These are phyloP conservation scores for Papilio polytes DNA, from an alignment of 1,140 invertebrate species.

Conservation along the genomic window DNA sequence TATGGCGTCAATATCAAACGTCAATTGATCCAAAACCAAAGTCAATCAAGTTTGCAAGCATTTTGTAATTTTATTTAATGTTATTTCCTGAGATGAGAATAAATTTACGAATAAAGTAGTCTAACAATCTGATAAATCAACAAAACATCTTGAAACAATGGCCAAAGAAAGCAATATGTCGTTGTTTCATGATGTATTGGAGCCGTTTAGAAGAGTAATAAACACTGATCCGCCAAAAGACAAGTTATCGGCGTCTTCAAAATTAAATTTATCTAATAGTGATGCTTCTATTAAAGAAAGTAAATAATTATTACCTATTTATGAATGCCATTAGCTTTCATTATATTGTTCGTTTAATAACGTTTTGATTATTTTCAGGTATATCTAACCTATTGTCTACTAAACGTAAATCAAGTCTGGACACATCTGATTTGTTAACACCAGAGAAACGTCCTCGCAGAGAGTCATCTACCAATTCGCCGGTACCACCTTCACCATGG, in stretches of 20 bases:
- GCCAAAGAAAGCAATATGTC: constrained; percentile 80
- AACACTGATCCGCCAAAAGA: constrained; percentile 77
- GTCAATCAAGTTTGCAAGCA: background rate
- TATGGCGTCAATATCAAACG: background rate
- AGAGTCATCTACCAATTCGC: constrained; percentile 54
- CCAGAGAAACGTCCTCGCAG: constrained; percentile 66
- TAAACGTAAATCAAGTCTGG: constrained; percentile 72
- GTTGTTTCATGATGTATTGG: constrained; percentile 76
- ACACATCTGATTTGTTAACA: constrained; percentile 50
- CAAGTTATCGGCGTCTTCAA: constrained; percentile 71
- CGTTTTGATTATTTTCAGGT: constrained; percentile 51
- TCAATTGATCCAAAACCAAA: background rate
- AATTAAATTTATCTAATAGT: constrained; percentile 79
- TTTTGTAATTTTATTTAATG: background rate
- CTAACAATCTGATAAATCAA: background rate
- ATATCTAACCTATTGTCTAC: constrained; percentile 61
- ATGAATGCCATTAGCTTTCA: background rate
- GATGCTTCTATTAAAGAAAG: constrained; percentile 78
- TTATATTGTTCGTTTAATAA: constrained; percentile 7
- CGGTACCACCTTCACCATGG: constrained; percentile 83
- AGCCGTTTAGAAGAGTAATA: constrained; percentile 79
- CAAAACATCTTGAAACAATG: constrained; percentile 56
- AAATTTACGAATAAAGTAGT: background rate
- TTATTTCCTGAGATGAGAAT: background rate
- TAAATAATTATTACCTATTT: constrained; percentile 44